Conservation (phyloP, 1,140 invertebrate genomes). For the silkworm (Bombyx mori) region ASM3026992v2 NC_085119.1:9962501-9963000, state of each 20-base stretch:
- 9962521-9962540: too few species aligned
- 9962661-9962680: too few species aligned
- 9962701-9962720: conserved; percentile 8
- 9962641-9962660: too few species aligned
- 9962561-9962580: too few species aligned
- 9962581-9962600: too few species aligned
- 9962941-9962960: conserved; percentile 79
- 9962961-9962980: conserved; percentile 92
- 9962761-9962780: conserved; percentile 40
- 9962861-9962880: conserved; percentile 49
- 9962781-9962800: conserved; percentile 66
- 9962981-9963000: conserved; percentile 66
- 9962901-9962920: conserved; percentile 67
- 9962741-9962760: conserved; percentile 69
- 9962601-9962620: too few species aligned
- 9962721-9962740: conserved; percentile 75
- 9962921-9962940: conserved; percentile 76
- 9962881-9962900: conserved; percentile 47
- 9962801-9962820: conserved; percentile 53
- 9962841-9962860: conserved; percentile 65
- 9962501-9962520: too few species aligned
- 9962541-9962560: too few species aligned
- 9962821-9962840: conserved; percentile 39
- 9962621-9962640: too few species aligned
- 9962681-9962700: too few species aligned